Base-by-base conservation (phyloP, 2,888 invertebrate genomes). In the Drepanosiphum platanoidis region DNA sequence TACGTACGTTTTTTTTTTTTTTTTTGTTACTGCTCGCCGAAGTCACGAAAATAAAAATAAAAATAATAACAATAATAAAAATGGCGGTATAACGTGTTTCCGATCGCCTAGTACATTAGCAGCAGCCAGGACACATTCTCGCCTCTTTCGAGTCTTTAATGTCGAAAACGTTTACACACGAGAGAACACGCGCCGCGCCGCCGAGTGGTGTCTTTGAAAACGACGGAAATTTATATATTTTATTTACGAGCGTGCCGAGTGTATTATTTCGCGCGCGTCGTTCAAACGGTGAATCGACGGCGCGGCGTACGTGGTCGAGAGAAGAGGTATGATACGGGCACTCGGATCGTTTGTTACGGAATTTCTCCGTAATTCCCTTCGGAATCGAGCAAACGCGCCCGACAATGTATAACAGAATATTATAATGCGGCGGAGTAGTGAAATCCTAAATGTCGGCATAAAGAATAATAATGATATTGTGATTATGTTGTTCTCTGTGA, bases 111-210 rank as follows among this genome's bases (percentile, higher is more conserved):
- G 52, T 52, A 18, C 61, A 61, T 61, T n/a, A 77, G 27, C 32
- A 30, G 68, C n/a, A 68, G n/a, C n/a, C n/a, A n/a, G 34, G 39
- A 11, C 39, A 64, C 32, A 27, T 34, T 36, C 18, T n/a, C n/a
- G n/a, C n/a, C 77, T 18, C 22, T 30, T 39, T 18, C 9, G 18
- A 39, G 36, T 42, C 30, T 61, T n/a, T 22, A 11, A n/a, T n/a
- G n/a, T n/a, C 46, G 52, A 68, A 68, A 68, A n/a, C 74, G 68
- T 79, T 79, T 68, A 68, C 79, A 79, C 68, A 34, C 68, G 79
- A 52, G 22, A 46, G 46, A 32, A 68, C 79, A 68, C 32, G 46
- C 52, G 18, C 58, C n/a, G n/a, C n/a, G n/a, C 42, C 46, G n/a
- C 5, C 3, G 36, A 27, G 61, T 64, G 30, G 61, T 64, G 30